These are phyloP conservation scores for Albula goreensis DNA, from an alignment of 2,113 vertebrate species.

Conservation along the genomic window DNA sequence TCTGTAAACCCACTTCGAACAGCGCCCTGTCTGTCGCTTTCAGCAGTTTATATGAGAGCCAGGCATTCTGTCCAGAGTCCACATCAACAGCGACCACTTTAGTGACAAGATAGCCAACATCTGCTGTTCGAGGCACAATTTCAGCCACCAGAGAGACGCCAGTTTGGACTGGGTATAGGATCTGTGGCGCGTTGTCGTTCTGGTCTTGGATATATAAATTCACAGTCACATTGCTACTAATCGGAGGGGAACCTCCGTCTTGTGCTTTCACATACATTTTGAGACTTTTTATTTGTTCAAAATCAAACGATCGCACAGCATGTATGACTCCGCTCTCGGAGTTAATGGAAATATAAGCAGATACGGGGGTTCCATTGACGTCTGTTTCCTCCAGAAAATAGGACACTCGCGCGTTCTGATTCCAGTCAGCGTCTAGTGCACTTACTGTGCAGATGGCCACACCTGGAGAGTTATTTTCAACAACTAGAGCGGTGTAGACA, in stretches of 20 bases:
- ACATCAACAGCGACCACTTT: too few species aligned
- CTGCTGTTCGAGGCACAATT: conserved; percentile 28
- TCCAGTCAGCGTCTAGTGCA: conserved; percentile 28
- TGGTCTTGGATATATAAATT: conserved; percentile 68
- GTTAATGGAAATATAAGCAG: conserved; percentile 50
- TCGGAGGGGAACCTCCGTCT: conserved; percentile 50
- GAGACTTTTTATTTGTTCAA: conserved; percentile 55
- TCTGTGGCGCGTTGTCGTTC: conserved; percentile 65
- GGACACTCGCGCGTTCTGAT: conserved; percentile 18
- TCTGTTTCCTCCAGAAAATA: conserved; percentile 24
- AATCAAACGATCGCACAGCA: conserved; percentile 54
- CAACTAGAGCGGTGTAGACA: not conserved
- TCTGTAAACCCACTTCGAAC: too few species aligned
- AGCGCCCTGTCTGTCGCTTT: too few species aligned
- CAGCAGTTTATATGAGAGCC: too few species aligned
- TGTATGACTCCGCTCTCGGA: conserved; percentile 53
- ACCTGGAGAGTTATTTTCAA: conserved; percentile 35
- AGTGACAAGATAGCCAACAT: not conserved
- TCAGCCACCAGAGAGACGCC: conserved; percentile 39
- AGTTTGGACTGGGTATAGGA: conserved; percentile 51
- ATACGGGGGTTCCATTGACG: conserved; percentile 33
- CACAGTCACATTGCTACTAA: conserved; percentile 67
- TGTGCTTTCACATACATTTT: conserved; percentile 40
- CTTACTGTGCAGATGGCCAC: conserved; percentile 20
- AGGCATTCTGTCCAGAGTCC: too few species aligned